A percentile compares a stretch with the other conserved stretches of the same genome.
phyloP scores from a whole-genome alignment of 2,888 invertebrate species.

The Eupithecia pulchellata region DNA sequence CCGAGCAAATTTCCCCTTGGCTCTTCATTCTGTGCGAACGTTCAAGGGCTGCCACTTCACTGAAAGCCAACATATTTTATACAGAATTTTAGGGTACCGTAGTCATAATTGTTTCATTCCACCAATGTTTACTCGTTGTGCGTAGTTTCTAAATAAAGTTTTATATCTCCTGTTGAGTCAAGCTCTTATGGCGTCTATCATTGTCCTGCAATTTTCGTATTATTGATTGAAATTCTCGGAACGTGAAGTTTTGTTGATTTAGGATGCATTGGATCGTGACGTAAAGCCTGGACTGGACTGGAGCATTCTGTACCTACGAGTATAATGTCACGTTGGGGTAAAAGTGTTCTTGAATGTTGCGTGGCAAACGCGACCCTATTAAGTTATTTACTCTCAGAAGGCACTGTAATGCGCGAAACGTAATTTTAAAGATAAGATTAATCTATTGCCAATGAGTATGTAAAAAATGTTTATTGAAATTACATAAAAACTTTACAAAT shows the following conservation, averaged over 20 bases:
- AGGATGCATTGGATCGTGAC: background rate
- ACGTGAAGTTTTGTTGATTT: background rate
- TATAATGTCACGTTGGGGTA: background rate
- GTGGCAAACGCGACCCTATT: background rate
- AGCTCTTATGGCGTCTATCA: background rate
- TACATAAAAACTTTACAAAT: no score
- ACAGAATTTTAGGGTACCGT: background rate
- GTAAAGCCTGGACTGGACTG: background rate
- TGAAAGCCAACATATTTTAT: conserved; percentile 12
- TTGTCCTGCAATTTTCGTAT: background rate
- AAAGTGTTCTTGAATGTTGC: background rate
- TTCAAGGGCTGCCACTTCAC: conserved; percentile 31
- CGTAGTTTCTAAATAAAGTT: background rate
- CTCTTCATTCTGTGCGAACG: conserved; percentile 34
- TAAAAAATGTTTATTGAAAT: no score
- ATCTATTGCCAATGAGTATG: no score
- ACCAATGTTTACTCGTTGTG: background rate
- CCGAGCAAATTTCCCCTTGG: conserved; percentile 33
- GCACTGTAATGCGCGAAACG: no score
- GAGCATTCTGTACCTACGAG: background rate
- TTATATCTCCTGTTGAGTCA: background rate
- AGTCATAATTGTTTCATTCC: background rate
- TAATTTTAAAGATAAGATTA: no score
- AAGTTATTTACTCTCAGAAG: no score
- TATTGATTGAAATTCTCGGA: background rate